A percentile compares a stretch with the other conserved stretches of the same genome.
Conservation (phyloP, 2,888 invertebrate species). For the Blastobasis adustella region DNA sequence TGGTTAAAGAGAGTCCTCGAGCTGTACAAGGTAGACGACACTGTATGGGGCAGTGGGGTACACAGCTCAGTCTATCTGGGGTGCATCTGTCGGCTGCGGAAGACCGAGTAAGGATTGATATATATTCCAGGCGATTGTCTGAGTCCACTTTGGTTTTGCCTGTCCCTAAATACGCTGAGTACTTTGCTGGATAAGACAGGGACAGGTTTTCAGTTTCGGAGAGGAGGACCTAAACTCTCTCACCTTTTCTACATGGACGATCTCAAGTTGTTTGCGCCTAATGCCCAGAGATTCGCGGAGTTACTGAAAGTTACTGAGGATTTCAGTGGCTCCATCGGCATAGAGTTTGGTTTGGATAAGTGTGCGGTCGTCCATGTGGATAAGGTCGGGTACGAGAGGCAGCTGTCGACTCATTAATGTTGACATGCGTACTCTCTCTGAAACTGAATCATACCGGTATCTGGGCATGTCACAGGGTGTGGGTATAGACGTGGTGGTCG, state of each 20-base stretch:
- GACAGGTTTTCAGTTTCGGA: neutral
- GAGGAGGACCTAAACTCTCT: neutral
- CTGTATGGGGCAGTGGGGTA: too few species aligned
- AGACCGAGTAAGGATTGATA: too few species aligned
- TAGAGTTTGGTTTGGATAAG: neutral
- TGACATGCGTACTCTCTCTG: neutral
- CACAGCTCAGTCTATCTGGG: too few species aligned
- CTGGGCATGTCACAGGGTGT: constrained; percentile 4
- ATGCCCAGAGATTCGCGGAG: neutral
- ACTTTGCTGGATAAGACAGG: neutral
- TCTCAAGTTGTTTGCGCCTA: neutral
- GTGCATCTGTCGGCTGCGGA: neutral
- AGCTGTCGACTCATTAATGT: neutral
- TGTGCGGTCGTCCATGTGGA: neutral
- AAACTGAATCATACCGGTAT: constrained; percentile 2
- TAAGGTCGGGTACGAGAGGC: neutral
- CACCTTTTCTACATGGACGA: neutral
- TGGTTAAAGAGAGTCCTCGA: too few species aligned
- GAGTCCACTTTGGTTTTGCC: too few species aligned
- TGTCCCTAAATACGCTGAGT: neutral
- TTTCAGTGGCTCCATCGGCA: neutral
- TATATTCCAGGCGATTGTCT: too few species aligned
- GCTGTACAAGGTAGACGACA: too few species aligned
- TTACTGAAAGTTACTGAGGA: neutral
- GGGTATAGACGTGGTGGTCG: constrained; percentile 1